Evolutionary conservation across 2,888 invertebrate genomes (phyloP).

Genomic region (Trachelus troglodyta): DNA sequence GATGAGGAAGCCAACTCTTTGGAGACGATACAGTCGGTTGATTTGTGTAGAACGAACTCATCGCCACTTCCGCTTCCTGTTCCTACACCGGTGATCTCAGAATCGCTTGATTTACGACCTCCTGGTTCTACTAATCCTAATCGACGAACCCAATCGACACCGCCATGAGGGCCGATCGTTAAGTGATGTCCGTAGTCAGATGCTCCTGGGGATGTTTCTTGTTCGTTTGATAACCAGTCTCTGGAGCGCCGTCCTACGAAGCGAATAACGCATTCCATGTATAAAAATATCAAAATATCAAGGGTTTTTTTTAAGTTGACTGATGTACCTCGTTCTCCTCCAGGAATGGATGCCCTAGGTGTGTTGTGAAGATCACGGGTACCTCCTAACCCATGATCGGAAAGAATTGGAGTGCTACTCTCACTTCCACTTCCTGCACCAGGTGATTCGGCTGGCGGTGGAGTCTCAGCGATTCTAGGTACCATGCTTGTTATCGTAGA

Average conservation of each 20-base stretch:
- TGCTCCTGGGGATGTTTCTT: conserved; percentile 53
- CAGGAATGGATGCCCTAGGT: conserved; percentile 60
- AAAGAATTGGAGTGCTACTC: conserved; percentile 66
- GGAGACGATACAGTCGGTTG: conserved; percentile 84
- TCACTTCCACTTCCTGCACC: conserved; percentile 64
- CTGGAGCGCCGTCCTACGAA: conserved; percentile 54
- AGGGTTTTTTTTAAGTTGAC: background rate
- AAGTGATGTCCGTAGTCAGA: conserved; percentile 69
- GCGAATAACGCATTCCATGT: background rate
- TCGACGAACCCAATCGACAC: conserved; percentile 76
- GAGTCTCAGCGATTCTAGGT: conserved; percentile 60
- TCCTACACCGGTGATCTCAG: conserved; percentile 58
- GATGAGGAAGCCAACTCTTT: conserved; percentile 72
- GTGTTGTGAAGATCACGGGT: conserved; percentile 50
- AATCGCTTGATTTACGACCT: conserved; percentile 65
- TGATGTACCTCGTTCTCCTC: conserved; percentile 57
- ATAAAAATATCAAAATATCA: background rate
- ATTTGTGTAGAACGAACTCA: conserved; percentile 76
- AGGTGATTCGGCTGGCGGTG: conserved; percentile 65
- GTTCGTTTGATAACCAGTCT: conserved; percentile 56
- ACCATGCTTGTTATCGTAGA: conserved; percentile 32
- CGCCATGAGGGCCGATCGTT: conserved; percentile 73
- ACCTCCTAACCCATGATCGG: conserved; percentile 61
- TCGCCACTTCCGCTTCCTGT: conserved; percentile 64
- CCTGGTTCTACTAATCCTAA: conserved; percentile 66